Conservation (phyloP, 2,888 invertebrate genomes). For the Sinohyriopsis cumingii region DNA sequence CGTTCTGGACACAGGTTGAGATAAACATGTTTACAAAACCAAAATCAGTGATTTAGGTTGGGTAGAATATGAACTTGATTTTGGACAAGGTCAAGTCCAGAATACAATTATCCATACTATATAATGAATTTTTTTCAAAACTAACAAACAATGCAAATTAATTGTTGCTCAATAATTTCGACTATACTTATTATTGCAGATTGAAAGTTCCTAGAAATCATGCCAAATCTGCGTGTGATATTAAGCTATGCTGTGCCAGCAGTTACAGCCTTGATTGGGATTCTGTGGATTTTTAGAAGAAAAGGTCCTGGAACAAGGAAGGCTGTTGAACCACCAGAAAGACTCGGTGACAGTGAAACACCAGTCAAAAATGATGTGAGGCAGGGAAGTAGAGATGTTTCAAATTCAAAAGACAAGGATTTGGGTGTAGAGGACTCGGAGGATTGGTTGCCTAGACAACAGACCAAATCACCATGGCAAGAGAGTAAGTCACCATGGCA, state of each 20-base stretch:
- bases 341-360: not conserved
- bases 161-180: too few species aligned
- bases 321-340: too few species aligned
- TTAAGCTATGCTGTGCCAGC: conserved; percentile 48
- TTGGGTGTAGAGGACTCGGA: not conserved
- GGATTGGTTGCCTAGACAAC: not conserved
- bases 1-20: too few species aligned
- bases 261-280: conserved; percentile 49
- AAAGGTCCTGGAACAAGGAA: conserved; percentile 17
- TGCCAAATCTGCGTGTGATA: conserved; percentile 40
- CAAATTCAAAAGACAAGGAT: not conserved
- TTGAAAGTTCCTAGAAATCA: conserved; percentile 2
- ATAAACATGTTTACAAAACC: too few species aligned
- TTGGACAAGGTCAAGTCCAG: too few species aligned
- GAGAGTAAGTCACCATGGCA: conserved; percentile 10
- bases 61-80: too few species aligned
- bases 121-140: too few species aligned
- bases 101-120: too few species aligned
- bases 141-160: too few species aligned
- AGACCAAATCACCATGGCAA: conserved; percentile 4
- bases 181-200: too few species aligned
- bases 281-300: conserved; percentile 55
- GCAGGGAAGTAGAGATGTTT: not conserved
- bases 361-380: not conserved
- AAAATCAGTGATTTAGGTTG: too few species aligned